phyloP scores from a whole-genome alignment of 2,113 vertebrate genomes.

The Uria lomvia region DNA sequence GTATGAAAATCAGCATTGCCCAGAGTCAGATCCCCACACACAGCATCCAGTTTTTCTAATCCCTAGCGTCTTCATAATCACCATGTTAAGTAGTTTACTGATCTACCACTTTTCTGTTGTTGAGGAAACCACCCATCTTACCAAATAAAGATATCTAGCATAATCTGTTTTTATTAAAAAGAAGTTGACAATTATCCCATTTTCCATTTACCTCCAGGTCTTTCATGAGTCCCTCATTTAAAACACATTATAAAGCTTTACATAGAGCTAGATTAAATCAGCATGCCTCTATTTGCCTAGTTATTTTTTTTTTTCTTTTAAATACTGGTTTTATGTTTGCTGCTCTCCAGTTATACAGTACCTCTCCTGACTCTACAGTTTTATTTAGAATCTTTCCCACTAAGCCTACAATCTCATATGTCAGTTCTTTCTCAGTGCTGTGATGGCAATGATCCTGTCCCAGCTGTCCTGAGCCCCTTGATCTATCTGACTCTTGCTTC shows the following conservation, averaged over 20 bases:
- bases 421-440: neutral
- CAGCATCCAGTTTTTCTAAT: neutral
- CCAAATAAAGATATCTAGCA: neutral
- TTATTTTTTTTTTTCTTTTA: neutral
- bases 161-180: conserved; percentile 7
- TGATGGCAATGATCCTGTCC: neutral
- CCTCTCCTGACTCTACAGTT: neutral
- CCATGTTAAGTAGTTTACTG: neutral
- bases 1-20: neutral
- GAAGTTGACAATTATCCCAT: neutral
- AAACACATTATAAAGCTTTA: neutral
- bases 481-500: neutral
- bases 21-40: neutral
- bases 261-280: neutral
- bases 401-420: neutral
- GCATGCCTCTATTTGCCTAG: neutral
- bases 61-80: neutral
- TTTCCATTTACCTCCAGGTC: neutral
- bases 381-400: neutral
- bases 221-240: neutral
- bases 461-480: neutral
- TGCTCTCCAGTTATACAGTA: neutral
- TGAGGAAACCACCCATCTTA: neutral
- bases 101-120: neutral
- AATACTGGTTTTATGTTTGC: neutral